Percentiles rank a stretch among this genome's conserved stretches.
Conservation (phyloP, 2,797 vertebrate genomes). For the Chrosomus eos region DNA sequence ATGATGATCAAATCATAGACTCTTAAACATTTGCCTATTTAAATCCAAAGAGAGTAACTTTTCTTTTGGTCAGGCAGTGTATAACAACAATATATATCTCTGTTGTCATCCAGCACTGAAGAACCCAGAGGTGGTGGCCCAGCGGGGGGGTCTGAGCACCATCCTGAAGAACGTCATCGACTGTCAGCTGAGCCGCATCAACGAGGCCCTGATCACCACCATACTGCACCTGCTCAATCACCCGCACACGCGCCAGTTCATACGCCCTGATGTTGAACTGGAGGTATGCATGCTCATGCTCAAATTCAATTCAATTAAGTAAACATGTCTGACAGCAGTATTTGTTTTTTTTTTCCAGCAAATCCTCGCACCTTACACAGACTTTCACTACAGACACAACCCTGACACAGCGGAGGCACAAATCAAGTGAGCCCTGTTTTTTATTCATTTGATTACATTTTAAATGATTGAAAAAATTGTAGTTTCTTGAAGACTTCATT, state of each 20-base stretch:
- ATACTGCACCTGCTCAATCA: slow-evolving; percentile 97
- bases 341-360: slow-evolving; percentile 76
- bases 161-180: slow-evolving; percentile 97
- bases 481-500: not conserved
- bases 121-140: slow-evolving; percentile 95
- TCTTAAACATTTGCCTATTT: no score
- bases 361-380: slow-evolving; percentile 97
- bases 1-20: no score
- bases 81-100: not conserved
- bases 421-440: slow-evolving; percentile 83
- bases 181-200: slow-evolving; percentile 96
- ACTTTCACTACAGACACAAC: slow-evolving; percentile 98
- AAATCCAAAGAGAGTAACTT: no score
- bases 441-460: not conserved
- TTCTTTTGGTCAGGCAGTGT: no score
- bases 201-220: slow-evolving; percentile 96
- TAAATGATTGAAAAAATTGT: not conserved
- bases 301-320: not conserved
- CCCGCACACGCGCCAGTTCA: slow-evolving; percentile 92
- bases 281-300: slow-evolving; percentile 79
- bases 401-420: slow-evolving; percentile 95
- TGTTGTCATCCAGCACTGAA: slow-evolving; percentile 84
- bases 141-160: slow-evolving; percentile 92
- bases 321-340: not conserved
- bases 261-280: slow-evolving; percentile 91